Conservation (phyloP, 2,113 vertebrate genomes). For the Dasyprocta punctata region DNA sequence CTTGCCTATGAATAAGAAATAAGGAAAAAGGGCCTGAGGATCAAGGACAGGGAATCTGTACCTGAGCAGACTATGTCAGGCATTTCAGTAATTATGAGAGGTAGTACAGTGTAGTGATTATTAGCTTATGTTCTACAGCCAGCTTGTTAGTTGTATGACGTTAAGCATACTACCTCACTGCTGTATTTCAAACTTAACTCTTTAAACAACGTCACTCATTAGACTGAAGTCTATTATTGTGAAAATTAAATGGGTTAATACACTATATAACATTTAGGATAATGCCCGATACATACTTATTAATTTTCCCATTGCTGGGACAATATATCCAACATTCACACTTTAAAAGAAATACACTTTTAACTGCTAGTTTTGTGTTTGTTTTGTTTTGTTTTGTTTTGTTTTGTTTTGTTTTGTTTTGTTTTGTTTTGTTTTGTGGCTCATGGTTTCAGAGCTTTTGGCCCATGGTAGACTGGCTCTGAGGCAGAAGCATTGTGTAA, state of each 20-base stretch:
- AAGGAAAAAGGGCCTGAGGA: background rate
- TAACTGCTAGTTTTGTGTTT: no score
- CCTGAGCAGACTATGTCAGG: background rate
- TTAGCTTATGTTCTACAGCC: background rate
- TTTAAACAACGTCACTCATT: background rate
- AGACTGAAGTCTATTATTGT: background rate
- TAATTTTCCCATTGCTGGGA: background rate
- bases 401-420: background rate
- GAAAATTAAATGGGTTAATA: background rate
- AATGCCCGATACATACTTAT: background rate
- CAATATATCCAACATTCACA: background rate
- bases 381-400: background rate
- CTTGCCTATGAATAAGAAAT: background rate
- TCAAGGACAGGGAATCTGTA: background rate
- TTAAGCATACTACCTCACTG: background rate
- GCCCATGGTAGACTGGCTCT: background rate
- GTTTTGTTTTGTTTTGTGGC: background rate
- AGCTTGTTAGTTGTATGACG: background rate
- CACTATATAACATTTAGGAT: conserved; percentile 9
- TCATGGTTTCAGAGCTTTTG: background rate
- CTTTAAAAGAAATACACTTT: background rate
- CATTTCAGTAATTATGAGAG: background rate
- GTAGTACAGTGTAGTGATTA: background rate
- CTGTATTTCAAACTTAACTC: background rate
- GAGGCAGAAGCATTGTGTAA: background rate